Percentiles rank a stretch among this genome's conserved stretches.
Conservation (phyloP, 2,113 vertebrate genomes). For the Catharus fuscescens region DNA sequence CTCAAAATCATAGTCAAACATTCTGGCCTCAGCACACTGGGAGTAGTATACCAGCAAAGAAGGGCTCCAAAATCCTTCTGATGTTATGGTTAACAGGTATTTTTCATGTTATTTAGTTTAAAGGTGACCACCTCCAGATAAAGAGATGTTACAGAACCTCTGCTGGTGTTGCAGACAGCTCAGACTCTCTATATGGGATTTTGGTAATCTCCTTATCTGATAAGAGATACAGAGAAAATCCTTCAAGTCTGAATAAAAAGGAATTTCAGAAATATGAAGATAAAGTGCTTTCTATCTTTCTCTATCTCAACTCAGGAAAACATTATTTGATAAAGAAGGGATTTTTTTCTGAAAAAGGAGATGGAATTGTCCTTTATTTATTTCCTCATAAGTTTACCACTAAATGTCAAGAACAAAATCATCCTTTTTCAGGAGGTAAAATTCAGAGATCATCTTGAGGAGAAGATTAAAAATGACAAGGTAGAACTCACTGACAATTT, state of each 20-base stretch:
- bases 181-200: neutral
- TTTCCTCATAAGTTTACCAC: neutral
- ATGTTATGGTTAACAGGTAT: neutral
- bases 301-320: neutral
- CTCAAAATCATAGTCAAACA: neutral
- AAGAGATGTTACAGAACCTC: neutral
- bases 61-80: neutral
- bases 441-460: neutral
- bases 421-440: neutral
- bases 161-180: neutral
- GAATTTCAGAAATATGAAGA: neutral
- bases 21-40: neutral
- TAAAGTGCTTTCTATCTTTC: neutral
- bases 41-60: neutral
- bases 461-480: neutral
- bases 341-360: neutral
- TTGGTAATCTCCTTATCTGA: conserved; percentile 5
- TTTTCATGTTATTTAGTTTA: neutral
- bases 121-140: neutral
- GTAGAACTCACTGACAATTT: conserved; percentile 2
- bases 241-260: neutral
- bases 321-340: neutral
- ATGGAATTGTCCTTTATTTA: neutral
- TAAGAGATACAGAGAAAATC: conserved; percentile 7
- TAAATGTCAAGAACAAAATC: conserved; percentile 15